phyloP scores from a whole-genome alignment of 2,888 invertebrate species.

The Xylota sylvarum region DNA sequence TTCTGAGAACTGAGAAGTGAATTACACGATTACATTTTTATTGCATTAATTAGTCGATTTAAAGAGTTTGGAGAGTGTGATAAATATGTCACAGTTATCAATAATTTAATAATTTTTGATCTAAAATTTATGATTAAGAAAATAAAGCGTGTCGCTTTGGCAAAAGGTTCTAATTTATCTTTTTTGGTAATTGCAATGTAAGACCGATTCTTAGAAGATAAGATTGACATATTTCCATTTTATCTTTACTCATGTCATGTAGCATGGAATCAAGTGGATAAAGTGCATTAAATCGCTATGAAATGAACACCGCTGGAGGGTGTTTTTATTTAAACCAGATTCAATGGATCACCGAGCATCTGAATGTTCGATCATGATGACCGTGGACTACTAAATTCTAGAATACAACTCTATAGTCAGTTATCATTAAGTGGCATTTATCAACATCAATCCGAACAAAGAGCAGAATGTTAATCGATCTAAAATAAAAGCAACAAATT shows the following conservation, averaged over 20 bases:
- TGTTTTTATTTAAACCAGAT: not conserved
- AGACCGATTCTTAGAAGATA: no score
- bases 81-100: not conserved
- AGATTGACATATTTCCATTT: no score
- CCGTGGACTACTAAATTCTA: constrained; percentile 8
- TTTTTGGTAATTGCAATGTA: no score
- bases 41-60: not conserved
- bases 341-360: not conserved
- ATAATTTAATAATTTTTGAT: not conserved
- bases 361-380: not conserved
- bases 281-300: no score
- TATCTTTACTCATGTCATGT: no score
- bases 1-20: not conserved
- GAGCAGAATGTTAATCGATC: not conserved
- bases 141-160: not conserved
- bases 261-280: no score
- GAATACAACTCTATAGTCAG: not conserved
- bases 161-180: no score
- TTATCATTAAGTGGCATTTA: not conserved
- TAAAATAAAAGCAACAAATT: not conserved
- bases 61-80: not conserved
- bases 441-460: not conserved
- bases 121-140: not conserved
- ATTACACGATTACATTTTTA: not conserved
- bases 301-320: no score